Evolutionary conservation across 1,140 invertebrate genomes (phyloP).

Genomic region (Orius insidiosus): DNA sequence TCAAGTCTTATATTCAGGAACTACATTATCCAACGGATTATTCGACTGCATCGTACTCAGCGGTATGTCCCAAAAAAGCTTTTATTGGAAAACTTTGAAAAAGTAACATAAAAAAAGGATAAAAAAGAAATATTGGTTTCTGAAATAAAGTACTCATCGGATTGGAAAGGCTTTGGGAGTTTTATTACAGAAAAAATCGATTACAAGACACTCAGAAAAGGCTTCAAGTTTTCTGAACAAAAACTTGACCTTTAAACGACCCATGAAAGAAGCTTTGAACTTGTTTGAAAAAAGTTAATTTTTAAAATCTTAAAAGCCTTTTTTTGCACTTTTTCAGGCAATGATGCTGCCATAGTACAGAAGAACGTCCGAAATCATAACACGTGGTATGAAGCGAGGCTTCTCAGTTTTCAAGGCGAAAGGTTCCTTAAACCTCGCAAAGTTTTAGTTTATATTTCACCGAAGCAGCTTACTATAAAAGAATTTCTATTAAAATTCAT

Average conservation of each 20-base stretch:
- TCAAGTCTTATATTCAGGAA: slow-evolving; percentile 57
- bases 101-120: no score
- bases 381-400: slow-evolving; percentile 68
- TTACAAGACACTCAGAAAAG: no score
- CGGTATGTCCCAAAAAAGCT: slow-evolving; percentile 30
- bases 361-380: slow-evolving; percentile 76
- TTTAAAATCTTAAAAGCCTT: neutral
- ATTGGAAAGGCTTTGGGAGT: no score
- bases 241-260: no score
- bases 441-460: slow-evolving; percentile 72
- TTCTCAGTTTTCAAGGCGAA: slow-evolving; percentile 53
- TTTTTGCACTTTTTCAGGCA: slow-evolving; percentile 32
- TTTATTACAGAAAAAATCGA: no score
- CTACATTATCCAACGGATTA: slow-evolving; percentile 71
- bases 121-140: no score
- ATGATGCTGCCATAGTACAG: slow-evolving; percentile 65
- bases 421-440: slow-evolving; percentile 57
- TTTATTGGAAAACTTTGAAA: no score
- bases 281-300: neutral
- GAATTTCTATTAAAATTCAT: slow-evolving; percentile 85
- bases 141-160: no score
- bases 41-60: slow-evolving; percentile 84
- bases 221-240: no score
- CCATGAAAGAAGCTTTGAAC: no score
- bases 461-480: slow-evolving; percentile 78